Percentiles rank a stretch among this genome's conserved stretches.
Evolutionary conservation across 2,797 vertebrate genomes (phyloP).

Genomic region (Carapus acus): DNA sequence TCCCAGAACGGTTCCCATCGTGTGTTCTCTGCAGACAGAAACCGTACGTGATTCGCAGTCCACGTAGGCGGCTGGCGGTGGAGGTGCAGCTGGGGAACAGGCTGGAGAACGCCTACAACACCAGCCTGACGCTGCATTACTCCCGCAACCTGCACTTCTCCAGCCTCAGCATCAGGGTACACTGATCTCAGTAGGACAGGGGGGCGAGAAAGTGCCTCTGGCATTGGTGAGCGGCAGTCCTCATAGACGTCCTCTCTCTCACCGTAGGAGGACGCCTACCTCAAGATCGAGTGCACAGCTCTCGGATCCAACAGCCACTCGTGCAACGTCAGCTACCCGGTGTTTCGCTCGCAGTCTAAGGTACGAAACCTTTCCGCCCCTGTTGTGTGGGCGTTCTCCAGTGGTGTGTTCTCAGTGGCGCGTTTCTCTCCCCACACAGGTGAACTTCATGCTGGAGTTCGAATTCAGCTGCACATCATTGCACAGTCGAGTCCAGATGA

Average conservation of each 20-base stretch:
- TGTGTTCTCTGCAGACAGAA: slow-evolving; percentile 72
- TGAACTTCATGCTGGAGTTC: slow-evolving; percentile 85
- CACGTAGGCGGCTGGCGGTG: slow-evolving; percentile 76
- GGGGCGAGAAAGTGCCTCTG: no score
- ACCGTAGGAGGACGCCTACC: slow-evolving; percentile 73
- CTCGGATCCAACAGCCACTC: slow-evolving; percentile 71
- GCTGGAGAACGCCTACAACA: slow-evolving; percentile 89
- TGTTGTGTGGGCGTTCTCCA: no score
- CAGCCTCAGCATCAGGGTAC: slow-evolving; percentile 80
- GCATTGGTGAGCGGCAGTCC: not conserved
- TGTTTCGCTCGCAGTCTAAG: slow-evolving; percentile 82
- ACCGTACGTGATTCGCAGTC: slow-evolving; percentile 82
- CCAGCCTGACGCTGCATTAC: slow-evolving; percentile 81
- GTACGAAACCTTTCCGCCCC: no score
- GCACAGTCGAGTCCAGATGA: slow-evolving; percentile 77
- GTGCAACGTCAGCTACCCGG: slow-evolving; percentile 85
- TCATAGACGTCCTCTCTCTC: slow-evolving; percentile 17
- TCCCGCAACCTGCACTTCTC: slow-evolving; percentile 88
- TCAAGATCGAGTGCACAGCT: slow-evolving; percentile 82
- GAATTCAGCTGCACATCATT: slow-evolving; percentile 85
- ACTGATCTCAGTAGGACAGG: no score
- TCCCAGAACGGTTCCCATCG: slow-evolving; percentile 3
- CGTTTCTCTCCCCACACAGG: slow-evolving; percentile 63
- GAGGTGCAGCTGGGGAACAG: slow-evolving; percentile 81
- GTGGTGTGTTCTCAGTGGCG: slow-evolving; percentile 18